Evolutionary conservation across 2,113 vertebrate species (phyloP).

Genomic region (Callospermophilus lateralis): DNA sequence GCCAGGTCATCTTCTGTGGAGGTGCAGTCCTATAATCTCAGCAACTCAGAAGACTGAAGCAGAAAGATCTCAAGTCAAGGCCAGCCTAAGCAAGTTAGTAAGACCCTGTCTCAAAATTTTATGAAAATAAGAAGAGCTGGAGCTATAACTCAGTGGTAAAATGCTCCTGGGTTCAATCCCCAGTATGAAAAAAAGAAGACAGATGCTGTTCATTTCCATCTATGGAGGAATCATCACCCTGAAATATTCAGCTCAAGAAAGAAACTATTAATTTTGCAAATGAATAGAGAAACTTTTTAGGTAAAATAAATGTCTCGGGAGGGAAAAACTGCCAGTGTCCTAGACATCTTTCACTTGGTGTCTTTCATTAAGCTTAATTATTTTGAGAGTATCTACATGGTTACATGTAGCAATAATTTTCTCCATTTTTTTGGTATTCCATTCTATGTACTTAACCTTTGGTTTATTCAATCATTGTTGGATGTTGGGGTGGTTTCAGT

Average conservation of each 20-base stretch:
- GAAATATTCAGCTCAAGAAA: not conserved
- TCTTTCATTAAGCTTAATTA: not conserved
- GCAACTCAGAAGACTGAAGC: too few species aligned
- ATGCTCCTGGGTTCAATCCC: not conserved
- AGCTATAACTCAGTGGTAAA: too few species aligned
- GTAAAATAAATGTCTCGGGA: not conserved
- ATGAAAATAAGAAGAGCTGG: too few species aligned
- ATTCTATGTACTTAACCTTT: not conserved
- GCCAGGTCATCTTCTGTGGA: too few species aligned
- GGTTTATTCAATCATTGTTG: not conserved
- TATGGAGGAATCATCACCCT: not conserved
- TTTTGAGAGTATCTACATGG: not conserved
- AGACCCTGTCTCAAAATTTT: too few species aligned
- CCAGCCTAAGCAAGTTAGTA: too few species aligned
- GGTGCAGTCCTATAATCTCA: too few species aligned
- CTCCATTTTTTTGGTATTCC: not conserved
- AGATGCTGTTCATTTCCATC: not conserved
- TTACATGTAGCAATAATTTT: not conserved
- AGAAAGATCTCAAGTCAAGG: too few species aligned
- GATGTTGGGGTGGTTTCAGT: not conserved
- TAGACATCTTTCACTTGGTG: not conserved
- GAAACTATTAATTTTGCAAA: not conserved
- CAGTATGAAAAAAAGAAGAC: not conserved
- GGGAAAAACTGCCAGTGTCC: not conserved
- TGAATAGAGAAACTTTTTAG: not conserved